Conservation (phyloP, 2,113 vertebrate species). For the Anhinga anhinga region DNA sequence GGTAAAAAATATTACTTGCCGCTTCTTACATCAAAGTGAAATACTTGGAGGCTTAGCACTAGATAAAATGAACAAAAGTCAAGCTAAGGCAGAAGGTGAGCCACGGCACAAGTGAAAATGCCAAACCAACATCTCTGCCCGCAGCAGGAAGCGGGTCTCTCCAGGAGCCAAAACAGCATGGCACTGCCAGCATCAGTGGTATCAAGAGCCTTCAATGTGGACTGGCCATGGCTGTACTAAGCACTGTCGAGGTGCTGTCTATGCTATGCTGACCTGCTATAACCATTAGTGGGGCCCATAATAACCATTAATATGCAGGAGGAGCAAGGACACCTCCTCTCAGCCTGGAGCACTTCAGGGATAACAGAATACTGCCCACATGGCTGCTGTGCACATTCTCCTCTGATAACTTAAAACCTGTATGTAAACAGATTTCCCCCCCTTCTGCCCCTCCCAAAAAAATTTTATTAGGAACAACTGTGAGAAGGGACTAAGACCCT, state of each 20-base stretch:
- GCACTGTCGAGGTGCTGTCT: neutral
- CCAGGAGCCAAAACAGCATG: neutral
- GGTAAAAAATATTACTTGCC: neutral
- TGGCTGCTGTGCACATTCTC: neutral
- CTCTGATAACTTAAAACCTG: neutral
- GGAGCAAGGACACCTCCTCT: neutral
- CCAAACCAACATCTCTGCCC: neutral
- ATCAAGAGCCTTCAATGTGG: neutral
- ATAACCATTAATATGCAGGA: neutral
- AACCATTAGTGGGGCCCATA: neutral
- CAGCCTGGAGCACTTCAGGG: neutral
- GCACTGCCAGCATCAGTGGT: neutral
- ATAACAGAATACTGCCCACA: neutral
- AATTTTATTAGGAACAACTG: neutral
- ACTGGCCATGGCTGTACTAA: fast-evolving
- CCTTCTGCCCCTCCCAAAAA: neutral
- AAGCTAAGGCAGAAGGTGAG: neutral
- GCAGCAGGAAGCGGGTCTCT: neutral
- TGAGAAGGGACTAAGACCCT: neutral
- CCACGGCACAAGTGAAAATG: neutral
- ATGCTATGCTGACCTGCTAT: fast-evolving
- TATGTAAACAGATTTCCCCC: neutral
- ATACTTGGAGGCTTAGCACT: neutral
- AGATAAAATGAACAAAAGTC: neutral
- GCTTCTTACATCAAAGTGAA: neutral